Evolutionary conservation across 1,140 invertebrate genomes (phyloP).

Genomic region (Gryllus bimaculatus): DNA sequence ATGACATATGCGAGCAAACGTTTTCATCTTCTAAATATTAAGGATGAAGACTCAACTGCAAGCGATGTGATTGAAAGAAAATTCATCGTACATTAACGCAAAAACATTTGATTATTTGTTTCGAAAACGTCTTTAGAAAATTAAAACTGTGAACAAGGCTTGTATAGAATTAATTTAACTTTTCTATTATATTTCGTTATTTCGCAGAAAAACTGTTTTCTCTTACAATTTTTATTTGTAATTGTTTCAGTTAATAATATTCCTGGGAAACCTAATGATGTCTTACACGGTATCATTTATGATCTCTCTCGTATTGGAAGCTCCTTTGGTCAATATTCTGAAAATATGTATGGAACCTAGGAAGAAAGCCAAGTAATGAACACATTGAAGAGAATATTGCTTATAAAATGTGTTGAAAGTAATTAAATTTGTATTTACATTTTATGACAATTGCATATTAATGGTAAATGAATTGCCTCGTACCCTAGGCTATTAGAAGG

Average conservation of each 20-base stretch:
- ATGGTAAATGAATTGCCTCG: no score
- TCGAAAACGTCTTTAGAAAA: no score
- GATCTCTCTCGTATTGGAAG: slow-evolving; percentile 66
- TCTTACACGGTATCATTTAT: slow-evolving; percentile 66
- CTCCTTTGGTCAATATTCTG: slow-evolving; percentile 63
- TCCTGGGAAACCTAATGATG: slow-evolving; percentile 66
- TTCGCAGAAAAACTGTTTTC: no score
- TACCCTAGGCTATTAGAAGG: no score
- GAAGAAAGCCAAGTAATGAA: neutral
- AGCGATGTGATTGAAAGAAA: neutral
- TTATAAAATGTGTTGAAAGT: neutral
- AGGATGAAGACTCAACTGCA: neutral
- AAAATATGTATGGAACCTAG: slow-evolving; percentile 49
- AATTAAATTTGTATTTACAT: no score
- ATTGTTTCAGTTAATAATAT: slow-evolving; percentile 55
- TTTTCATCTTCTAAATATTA: neutral
- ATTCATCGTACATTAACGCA: neutral
- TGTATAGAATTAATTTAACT: no score
- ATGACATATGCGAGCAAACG: neutral
- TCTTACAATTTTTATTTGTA: slow-evolving; percentile 21
- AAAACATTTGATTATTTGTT: neutral
- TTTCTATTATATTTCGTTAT: no score
- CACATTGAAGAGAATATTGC: neutral
- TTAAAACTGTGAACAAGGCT: no score
- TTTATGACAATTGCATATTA: no score